Conservation (phyloP, 2,797 vertebrate species). For the Pyrocephalus nanus region DNA sequence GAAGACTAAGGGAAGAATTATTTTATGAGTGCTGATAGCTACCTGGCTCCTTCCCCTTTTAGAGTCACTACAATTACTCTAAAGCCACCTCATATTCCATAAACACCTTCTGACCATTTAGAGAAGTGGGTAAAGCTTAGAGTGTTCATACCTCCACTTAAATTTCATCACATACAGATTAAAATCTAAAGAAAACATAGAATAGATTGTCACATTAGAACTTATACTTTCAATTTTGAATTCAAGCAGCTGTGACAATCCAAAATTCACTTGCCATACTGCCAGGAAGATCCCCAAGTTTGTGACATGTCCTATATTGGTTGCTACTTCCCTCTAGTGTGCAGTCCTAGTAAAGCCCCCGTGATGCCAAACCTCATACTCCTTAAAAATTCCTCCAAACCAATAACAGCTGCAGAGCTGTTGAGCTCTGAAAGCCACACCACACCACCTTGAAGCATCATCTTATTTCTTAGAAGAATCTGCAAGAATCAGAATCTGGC, state of each 20-base stretch:
- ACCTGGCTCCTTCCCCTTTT: neutral
- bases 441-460: neutral
- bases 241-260: neutral
- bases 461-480: neutral
- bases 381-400: neutral
- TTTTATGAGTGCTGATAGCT: neutral
- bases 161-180: neutral
- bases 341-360: neutral
- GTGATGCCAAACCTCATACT: neutral
- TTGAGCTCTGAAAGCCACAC: neutral
- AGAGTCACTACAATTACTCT: neutral
- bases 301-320: neutral
- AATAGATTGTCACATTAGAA: neutral
- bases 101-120: neutral
- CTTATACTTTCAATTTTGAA: neutral
- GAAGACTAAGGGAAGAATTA: neutral
- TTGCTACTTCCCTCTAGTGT: slow-evolving; percentile 19
- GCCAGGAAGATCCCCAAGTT: neutral
- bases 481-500: neutral
- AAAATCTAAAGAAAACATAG: neutral
- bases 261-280: neutral
- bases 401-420: neutral
- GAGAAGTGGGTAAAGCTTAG: neutral
- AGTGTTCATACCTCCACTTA: neutral
- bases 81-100: neutral